Percentiles rank a stretch among this genome's conserved stretches.
phyloP scores from a whole-genome alignment of 2,113 vertebrate genomes.

The Syngnathus floridae region DNA sequence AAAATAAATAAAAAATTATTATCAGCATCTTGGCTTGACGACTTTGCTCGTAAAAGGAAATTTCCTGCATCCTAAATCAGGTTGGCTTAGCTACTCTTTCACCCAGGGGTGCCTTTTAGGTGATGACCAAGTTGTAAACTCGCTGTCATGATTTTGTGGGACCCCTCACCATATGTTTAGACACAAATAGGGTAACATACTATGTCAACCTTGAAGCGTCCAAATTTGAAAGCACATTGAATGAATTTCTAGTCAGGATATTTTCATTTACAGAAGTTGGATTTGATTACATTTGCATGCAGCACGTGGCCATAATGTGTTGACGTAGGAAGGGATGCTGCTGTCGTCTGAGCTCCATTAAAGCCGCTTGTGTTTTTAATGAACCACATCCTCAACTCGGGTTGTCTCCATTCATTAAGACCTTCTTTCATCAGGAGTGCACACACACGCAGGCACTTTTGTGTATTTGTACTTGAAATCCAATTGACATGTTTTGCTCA shows the following conservation, averaged over 20 bases:
- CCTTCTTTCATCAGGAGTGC: slow-evolving; percentile 62
- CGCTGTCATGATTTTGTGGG: slow-evolving; percentile 16
- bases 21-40: slow-evolving; percentile 23
- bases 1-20: not conserved
- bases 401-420: slow-evolving; percentile 70
- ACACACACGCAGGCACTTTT: not conserved
- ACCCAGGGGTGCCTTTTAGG: slow-evolving; percentile 21
- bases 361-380: slow-evolving; percentile 70
- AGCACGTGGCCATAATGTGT: slow-evolving; percentile 32
- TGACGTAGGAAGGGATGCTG: slow-evolving; percentile 44
- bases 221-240: not conserved
- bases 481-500: not conserved
- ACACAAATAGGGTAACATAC: not conserved
- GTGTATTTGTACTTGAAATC: not conserved
- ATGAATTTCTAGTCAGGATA: not conserved
- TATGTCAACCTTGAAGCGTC: not conserved
- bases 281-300: slow-evolving; percentile 43
- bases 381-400: slow-evolving; percentile 72
- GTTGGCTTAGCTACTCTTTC: slow-evolving; percentile 21
- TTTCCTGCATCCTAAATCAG: slow-evolving; percentile 30
- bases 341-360: slow-evolving; percentile 64
- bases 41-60: slow-evolving; percentile 20
- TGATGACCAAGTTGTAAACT: slow-evolving; percentile 14
- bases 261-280: not conserved
- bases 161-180: not conserved